A percentile compares a stretch with the other conserved stretches of the same genome.
Conservation (phyloP, 2,113 vertebrate genomes). For the Myanophis thanlyinensis region DNA sequence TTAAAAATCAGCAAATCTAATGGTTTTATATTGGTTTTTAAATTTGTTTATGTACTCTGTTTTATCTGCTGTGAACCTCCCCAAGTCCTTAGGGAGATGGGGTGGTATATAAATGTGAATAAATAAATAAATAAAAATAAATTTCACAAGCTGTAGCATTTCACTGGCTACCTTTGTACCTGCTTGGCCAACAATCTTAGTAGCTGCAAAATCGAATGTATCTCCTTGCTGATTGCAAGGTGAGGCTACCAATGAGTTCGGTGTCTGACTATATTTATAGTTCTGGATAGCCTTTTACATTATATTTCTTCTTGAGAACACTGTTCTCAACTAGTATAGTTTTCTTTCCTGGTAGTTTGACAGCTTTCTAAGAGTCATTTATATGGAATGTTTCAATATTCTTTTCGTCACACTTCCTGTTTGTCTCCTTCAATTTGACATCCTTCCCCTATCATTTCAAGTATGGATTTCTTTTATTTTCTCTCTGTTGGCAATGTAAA, state of each 20-base stretch:
- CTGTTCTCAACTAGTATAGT: not conserved
- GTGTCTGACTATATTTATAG: not conserved
- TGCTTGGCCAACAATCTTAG: not conserved
- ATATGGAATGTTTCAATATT: not conserved
- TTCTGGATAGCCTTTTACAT: no score
- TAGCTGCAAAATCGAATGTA: not conserved
- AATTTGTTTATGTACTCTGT: no score
- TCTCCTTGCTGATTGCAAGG: not conserved
- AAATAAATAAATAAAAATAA: no score
- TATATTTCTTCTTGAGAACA: no score
- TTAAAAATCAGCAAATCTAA: no score
- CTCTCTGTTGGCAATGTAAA: not conserved
- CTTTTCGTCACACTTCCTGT: no score
- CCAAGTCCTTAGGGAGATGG: no score
- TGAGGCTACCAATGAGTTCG: not conserved
- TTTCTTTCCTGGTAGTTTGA: not conserved
- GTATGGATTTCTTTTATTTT: not conserved
- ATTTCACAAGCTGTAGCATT: not conserved
- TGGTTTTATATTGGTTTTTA: no score
- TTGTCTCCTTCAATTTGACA: not conserved
- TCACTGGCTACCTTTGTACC: not conserved
- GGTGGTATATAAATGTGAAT: no score
- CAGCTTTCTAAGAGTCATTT: not conserved
- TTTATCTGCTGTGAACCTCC: no score
- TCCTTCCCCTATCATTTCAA: not conserved